phyloP scores from a whole-genome alignment of 1,140 invertebrate species.

The Phenacoccus solenopsis region DNA sequence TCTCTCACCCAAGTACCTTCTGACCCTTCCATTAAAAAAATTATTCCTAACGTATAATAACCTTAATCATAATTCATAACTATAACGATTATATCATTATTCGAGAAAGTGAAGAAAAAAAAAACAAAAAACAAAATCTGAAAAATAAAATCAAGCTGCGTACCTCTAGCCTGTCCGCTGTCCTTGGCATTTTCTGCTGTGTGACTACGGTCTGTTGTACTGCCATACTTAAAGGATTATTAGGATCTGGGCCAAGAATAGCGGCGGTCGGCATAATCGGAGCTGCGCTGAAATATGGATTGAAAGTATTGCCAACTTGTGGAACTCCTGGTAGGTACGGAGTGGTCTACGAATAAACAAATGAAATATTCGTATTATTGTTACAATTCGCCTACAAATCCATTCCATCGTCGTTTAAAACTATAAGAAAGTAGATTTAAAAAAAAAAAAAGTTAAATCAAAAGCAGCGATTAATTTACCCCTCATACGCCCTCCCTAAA shows the following conservation, averaged over 20 bases:
- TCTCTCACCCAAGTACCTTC: too few relatives aligned
- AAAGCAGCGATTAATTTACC: too few relatives aligned
- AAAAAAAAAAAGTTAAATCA: background rate
- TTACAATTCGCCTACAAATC: too few relatives aligned
- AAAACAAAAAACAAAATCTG: background rate
- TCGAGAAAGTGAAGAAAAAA: background rate
- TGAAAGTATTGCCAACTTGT: conserved; percentile 69
- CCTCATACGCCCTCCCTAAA: too few relatives aligned
- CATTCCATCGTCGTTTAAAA: too few relatives aligned
- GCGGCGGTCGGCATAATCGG: conserved; percentile 65
- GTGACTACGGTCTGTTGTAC: conserved; percentile 71
- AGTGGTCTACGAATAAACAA: conserved; percentile 49
- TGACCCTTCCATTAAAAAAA: too few relatives aligned
- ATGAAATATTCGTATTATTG: background rate
- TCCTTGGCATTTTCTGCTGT: conserved; percentile 81
- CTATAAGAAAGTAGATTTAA: too few relatives aligned
- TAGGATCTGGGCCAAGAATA: conserved; percentile 68
- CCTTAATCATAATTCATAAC: too few relatives aligned
- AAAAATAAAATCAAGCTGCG: conserved; percentile 25
- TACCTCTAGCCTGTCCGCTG: conserved; percentile 89
- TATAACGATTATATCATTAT: too few relatives aligned
- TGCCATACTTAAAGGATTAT: conserved; percentile 53
- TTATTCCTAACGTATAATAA: too few relatives aligned
- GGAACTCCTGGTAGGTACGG: conserved; percentile 79
- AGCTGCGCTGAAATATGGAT: conserved; percentile 72